Percentiles rank a stretch among this genome's conserved stretches.
These are phyloP conservation scores for Pomatorhinus ruficollis DNA, from an alignment of 2,113 vertebrate species.

Conservation along the genomic window DNA sequence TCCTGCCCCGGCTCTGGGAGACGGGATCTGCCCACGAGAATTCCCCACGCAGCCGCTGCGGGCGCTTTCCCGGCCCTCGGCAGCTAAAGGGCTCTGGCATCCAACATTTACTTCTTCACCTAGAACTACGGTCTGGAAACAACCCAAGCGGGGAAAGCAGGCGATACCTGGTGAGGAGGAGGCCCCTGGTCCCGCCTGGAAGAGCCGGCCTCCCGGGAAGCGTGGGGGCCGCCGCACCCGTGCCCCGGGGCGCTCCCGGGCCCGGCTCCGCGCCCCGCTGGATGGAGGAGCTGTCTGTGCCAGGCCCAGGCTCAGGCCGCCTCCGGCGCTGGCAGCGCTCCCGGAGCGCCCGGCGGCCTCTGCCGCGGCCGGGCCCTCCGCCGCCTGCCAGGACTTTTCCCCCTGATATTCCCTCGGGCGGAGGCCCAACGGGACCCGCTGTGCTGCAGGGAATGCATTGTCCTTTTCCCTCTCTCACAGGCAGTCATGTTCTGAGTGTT, in stretches of 20 bases:
- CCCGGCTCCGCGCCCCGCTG: not conserved
- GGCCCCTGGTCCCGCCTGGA: not conserved
- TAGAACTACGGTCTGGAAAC: not conserved
- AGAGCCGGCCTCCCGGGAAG: not conserved
- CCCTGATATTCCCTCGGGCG: not conserved
- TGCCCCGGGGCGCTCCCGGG: not conserved
- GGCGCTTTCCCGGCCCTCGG: not conserved
- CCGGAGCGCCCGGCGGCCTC: not conserved
- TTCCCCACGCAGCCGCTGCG: not conserved
- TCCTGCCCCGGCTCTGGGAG: not conserved
- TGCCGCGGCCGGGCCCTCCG: not conserved
- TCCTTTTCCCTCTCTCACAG: not conserved
- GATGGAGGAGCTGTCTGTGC: not conserved
- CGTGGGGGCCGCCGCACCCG: not conserved
- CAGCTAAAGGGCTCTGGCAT: not conserved
- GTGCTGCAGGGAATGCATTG: not conserved
- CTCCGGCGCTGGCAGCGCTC: not conserved
- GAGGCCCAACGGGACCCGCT: not conserved
- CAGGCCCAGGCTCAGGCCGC: not conserved
- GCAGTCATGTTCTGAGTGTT: not conserved
- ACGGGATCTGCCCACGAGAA: not conserved
- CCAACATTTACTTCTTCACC: not conserved
- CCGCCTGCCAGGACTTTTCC: not conserved
- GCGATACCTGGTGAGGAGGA: slow-evolving; percentile 26
- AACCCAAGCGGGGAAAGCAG: not conserved